A percentile compares a stretch with the other conserved stretches of the same genome.
Evolutionary conservation across 2,797 vertebrate species (phyloP).

Genomic region (Tauraco hartlaubi): DNA sequence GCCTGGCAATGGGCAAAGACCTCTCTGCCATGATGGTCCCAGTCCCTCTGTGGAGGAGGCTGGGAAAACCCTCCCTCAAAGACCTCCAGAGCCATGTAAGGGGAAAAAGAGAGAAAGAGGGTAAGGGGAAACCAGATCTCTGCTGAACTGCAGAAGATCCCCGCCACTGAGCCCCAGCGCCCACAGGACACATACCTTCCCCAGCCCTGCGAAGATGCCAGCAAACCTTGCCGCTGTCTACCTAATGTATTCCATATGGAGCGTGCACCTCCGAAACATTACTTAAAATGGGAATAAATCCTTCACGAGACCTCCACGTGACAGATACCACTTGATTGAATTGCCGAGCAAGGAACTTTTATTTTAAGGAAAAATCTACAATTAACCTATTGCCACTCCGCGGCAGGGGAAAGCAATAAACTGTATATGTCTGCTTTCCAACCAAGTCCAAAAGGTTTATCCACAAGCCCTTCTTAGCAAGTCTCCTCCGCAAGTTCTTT

Average conservation of each 20-base stretch:
- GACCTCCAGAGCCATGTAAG: background rate
- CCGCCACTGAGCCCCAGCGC: background rate
- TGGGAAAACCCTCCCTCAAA: background rate
- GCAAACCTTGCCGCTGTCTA: background rate
- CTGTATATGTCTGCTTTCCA: constrained; percentile 61
- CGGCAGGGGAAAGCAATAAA: constrained; percentile 44
- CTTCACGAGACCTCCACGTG: constrained; percentile 26
- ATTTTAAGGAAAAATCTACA: constrained; percentile 58
- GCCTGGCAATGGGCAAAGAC: background rate
- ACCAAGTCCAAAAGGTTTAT: constrained; percentile 33
- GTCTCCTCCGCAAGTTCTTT: constrained; percentile 44
- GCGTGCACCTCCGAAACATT: constrained; percentile 60
- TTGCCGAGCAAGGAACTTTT: constrained; percentile 54
- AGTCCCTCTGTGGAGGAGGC: background rate
- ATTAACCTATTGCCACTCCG: constrained; percentile 56
- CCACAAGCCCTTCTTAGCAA: background rate
- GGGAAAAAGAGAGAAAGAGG: background rate
- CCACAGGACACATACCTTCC: background rate
- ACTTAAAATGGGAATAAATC: constrained; percentile 82
- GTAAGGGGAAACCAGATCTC: background rate
- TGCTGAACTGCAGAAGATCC: background rate
- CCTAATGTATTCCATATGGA: constrained; percentile 54
- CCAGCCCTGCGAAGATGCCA: background rate
- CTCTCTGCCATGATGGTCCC: background rate
- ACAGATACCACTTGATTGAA: constrained; percentile 50